Evolutionary conservation across 2,113 vertebrate species (phyloP).

Genomic region (Chaetodon trifascialis): DNA sequence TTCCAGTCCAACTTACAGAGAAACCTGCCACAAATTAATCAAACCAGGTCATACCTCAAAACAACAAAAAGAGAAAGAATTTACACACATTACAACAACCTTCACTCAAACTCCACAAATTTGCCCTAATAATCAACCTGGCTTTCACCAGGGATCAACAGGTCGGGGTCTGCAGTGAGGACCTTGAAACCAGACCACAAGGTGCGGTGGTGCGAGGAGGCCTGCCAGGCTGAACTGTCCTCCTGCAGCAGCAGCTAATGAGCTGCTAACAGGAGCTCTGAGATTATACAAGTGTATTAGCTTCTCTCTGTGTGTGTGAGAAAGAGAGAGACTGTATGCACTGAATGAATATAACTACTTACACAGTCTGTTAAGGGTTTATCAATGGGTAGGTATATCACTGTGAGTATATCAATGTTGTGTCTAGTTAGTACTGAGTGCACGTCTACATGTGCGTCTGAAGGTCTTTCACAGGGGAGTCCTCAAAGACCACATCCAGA

Average conservation of each 20-base stretch:
- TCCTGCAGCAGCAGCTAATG: slow-evolving; percentile 5
- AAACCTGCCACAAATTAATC: slow-evolving; percentile 39
- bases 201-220: slow-evolving; percentile 41
- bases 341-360: slow-evolving; percentile 49
- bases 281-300: slow-evolving; percentile 15
- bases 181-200: slow-evolving; percentile 40
- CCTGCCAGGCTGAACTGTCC: slow-evolving; percentile 14
- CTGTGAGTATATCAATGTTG: slow-evolving; percentile 35
- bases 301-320: slow-evolving; percentile 39
- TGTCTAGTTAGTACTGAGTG: slow-evolving; percentile 28
- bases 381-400: slow-evolving; percentile 26
- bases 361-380: slow-evolving; percentile 41
- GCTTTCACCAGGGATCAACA: slow-evolving; percentile 1
- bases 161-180: slow-evolving; percentile 31
- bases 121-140: neutral
- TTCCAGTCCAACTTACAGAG: slow-evolving; percentile 38
- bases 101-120: slow-evolving; percentile 17
- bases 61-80: slow-evolving; percentile 23
- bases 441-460: slow-evolving; percentile 21
- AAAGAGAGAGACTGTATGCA: slow-evolving; percentile 26
- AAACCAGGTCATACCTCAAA: slow-evolving; percentile 45
- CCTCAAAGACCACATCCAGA: slow-evolving; percentile 38
- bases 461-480: slow-evolving; percentile 32
- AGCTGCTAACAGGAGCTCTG: slow-evolving; percentile 30
- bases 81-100: slow-evolving; percentile 52